Conservation (phyloP, 2,888 invertebrate species). For the Dichetophora obliterata region DNA sequence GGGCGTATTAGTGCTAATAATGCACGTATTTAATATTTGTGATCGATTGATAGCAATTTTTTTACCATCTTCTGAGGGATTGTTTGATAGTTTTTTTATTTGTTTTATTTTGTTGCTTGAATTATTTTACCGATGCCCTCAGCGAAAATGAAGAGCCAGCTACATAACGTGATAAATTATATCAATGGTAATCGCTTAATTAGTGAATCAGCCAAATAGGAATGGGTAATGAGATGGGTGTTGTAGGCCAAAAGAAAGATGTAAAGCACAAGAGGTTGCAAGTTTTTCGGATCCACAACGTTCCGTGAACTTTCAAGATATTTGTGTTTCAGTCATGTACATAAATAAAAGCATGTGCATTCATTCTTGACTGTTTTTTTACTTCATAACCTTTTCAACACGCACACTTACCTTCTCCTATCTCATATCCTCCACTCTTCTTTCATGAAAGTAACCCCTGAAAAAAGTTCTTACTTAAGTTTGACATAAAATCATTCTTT, state of each 20-base stretch:
- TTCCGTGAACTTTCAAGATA: too few relatives aligned
- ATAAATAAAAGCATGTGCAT: too few relatives aligned
- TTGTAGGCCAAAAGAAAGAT: too few relatives aligned
- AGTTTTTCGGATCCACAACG: too few relatives aligned
- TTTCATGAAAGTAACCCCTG: background rate
- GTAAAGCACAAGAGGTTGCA: too few relatives aligned
- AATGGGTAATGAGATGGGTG: background rate
- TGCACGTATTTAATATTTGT: conserved; percentile 63
- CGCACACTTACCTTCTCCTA: background rate
- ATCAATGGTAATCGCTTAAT: conserved; percentile 22
- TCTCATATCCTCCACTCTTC: background rate
- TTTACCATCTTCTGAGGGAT: conserved; percentile 36
- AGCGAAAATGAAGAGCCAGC: background rate
- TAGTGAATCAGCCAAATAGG: background rate
- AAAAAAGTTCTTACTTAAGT: background rate
- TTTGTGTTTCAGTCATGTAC: too few relatives aligned
- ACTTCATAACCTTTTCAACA: background rate
- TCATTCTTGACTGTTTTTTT: too few relatives aligned
- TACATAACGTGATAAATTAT: conserved; percentile 8
- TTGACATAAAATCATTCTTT: conserved; percentile 18
- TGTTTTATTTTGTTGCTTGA: background rate
- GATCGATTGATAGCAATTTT: conserved; percentile 64
- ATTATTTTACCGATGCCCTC: background rate
- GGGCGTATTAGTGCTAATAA: conserved; percentile 27
- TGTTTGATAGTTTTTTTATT: background rate